Evolutionary conservation across 1,140 invertebrate species (phyloP), one percentile per base, ranked within the genome.

Genomic region (Ceratoteleas bidentatus): DNA sequence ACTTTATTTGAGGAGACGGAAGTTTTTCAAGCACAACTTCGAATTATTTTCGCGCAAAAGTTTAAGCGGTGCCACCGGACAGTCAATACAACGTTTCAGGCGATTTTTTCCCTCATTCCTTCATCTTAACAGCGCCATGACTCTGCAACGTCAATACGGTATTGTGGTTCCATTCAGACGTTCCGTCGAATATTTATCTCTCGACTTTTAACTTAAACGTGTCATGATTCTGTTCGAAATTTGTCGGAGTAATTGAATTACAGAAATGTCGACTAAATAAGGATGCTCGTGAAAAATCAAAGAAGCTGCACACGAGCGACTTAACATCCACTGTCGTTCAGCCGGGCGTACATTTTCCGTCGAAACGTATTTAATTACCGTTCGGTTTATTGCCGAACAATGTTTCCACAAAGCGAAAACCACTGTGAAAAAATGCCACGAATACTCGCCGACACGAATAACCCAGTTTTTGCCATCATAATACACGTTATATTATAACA

Each of bases 1-100:
- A 47, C 45, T 47, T n/a, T 47, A 14, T 47, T 47, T 47, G 11
- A 47, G 6, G 10, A 47, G 45, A 6, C 6, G 6, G 13, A 47
- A 47, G 45, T 47, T 47, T 47, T 47, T 47, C 45, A 47, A 47
- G 13, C 13, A n/a, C 45, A 47, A 47, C 11, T 47, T 47, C 13
- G 45, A 47, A 47, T 47, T 47, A 47, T 47, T 47, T 47, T 6
- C 45, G 13, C 45, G 13, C 13, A 47, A n/a, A 4, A 47, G 45
- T 47, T 47, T 14, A 47, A 47, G 3, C 13, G 11, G 45, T 47
- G 45, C 13, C 13, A 47, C 45, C 6, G 45, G 45, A 47, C 45
- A 47, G 45, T 47, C 45, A 47, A 47, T 47, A 47, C 11, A 47
- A 47, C 5, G 6, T n/a, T 47, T 6, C 45, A 47, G 13, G 6